Conservation (phyloP, 2,797 vertebrate genomes). For the Halcyon smyrnensis region DNA sequence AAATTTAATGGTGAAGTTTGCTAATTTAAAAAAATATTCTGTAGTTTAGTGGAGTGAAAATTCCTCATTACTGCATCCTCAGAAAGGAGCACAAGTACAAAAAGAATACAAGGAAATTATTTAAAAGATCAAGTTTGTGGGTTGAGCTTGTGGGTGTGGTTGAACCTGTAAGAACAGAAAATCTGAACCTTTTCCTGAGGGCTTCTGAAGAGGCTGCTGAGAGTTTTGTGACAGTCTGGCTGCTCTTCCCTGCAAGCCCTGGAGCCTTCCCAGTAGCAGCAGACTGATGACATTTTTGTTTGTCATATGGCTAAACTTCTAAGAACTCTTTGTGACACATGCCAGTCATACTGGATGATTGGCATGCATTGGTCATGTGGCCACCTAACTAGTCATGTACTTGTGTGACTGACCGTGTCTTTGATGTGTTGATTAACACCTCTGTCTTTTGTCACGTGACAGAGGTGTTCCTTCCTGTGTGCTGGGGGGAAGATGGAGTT, state of each 20-base stretch:
- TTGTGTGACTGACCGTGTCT: background rate
- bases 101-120: background rate
- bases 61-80: background rate
- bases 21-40: background rate
- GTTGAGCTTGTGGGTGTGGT: background rate
- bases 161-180: background rate
- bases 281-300: background rate
- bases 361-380: background rate
- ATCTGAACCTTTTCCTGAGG: background rate
- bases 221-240: background rate
- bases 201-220: background rate
- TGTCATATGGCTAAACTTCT: background rate
- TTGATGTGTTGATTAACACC: accelerated
- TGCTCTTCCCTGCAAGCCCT: background rate
- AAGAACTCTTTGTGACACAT: background rate
- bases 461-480: accelerated
- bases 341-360: background rate
- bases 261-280: accelerated
- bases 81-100: background rate
- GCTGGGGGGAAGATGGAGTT: background rate
- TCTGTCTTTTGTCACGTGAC: background rate
- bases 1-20: background rate
- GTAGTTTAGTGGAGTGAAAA: background rate
- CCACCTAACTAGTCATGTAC: background rate
- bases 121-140: background rate